Base-by-base conservation (phyloP, 2,113 vertebrate genomes). In the Podiceps cristatus region DNA sequence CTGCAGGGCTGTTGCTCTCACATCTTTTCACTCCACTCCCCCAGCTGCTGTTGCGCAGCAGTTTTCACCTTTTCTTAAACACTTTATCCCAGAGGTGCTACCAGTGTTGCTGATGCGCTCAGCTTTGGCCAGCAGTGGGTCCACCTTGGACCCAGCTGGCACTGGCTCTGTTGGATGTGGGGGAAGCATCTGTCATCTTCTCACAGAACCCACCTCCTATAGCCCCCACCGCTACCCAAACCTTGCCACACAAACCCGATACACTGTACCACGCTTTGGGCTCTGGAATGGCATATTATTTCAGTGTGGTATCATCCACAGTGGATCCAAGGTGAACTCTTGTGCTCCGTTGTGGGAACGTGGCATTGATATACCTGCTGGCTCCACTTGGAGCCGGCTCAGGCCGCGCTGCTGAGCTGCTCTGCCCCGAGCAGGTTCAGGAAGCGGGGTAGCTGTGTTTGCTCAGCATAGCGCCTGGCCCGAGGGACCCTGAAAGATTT, bases 321-420 rank as follows among this genome's bases (percentile, higher is more conserved):
- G 53, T 53, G 17, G 31, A 55, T 85, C 31, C 7, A 10, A 63
- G 60, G 50, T 86, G 80, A 66, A 91, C 33, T 13, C 24, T 37
- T 62, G 12, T 80, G 45, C 35, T 66, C 10, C 1, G 0, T 7
- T 84, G 18, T 74, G 24, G 50, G 42, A 81, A 27, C 0, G 0
- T 40, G 47, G 11, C 31, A 18, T 31, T 75, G 35, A 19, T 47
- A 59, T 0, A 23, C 25, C 33, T 91, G 40, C 58, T 69, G 40
- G 37, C 53, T 91, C 49, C 27, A 6, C 67, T 79, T 37, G 18
- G 47, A 42, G 24, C 62, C 53, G 63, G 19, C 76, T 62, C 66
- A 68, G 76, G 35, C 50, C 42, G 10, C 7, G 0, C 49, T 58
- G 18, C 44, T 28, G 31, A 15, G 33, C n/a, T 88, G 15, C 67